Percentiles rank a stretch among this genome's conserved stretches.
phyloP scores from a whole-genome alignment of 2,888 invertebrate genomes.

The Drosophila setosimentum region DNA sequence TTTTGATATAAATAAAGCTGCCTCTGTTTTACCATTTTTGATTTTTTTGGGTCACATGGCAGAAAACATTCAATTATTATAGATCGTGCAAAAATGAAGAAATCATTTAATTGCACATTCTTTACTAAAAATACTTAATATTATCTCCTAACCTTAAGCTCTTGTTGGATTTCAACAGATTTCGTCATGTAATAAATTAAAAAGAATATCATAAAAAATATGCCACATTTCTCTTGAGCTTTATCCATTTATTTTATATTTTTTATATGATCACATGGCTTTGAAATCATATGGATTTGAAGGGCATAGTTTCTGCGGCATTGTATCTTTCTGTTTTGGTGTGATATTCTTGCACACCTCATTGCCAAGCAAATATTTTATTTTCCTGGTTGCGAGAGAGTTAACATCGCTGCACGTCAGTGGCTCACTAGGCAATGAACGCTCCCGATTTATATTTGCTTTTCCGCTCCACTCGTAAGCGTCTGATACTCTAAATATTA shows the following conservation, averaged over 20 bases:
- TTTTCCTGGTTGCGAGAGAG: conserved; percentile 45
- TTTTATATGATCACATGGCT: not conserved
- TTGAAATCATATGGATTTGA: not conserved
- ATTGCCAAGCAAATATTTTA: conserved; percentile 33
- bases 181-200: not conserved
- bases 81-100: not conserved
- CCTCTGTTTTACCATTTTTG: not conserved
- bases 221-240: not conserved
- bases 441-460: conserved; percentile 36
- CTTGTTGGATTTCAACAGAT: not conserved
- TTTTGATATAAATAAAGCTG: not conserved
- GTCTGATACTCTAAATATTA: conserved; percentile 33
- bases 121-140: not conserved
- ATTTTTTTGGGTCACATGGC: not conserved
- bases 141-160: not conserved
- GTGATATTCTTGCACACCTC: conserved; percentile 15
- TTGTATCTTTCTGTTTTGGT: not conserved
- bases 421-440: conserved; percentile 13
- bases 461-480: conserved; percentile 48
- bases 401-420: conserved; percentile 34
- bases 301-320: conserved; percentile 11
- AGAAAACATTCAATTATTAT: not conserved
- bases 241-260: not conserved
- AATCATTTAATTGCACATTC: not conserved
- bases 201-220: not conserved